These are phyloP conservation scores for Megaceryle alcyon DNA, from an alignment of 2,797 vertebrate genomes.

Conservation along the genomic window DNA sequence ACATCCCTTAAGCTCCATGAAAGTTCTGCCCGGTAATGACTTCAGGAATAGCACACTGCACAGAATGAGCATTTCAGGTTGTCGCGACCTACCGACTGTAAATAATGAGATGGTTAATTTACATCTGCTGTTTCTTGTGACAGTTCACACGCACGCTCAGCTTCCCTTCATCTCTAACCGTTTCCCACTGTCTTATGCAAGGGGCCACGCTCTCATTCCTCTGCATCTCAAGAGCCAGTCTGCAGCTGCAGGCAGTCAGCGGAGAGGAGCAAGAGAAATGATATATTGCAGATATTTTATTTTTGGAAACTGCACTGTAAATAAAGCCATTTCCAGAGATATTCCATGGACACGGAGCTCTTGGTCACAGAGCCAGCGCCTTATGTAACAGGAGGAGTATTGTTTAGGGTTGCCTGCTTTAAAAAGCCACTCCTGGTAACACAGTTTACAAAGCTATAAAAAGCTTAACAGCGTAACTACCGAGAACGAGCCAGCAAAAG, in stretches of 20 bases:
- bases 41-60: neutral
- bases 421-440: conserved; percentile 73
- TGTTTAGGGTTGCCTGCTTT: conserved; percentile 75
- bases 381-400: conserved; percentile 78
- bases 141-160: neutral
- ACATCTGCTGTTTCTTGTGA: neutral
- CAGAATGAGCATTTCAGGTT: neutral
- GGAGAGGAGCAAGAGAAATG: conserved; percentile 52
- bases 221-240: conserved; percentile 13
- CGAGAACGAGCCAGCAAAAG: neutral
- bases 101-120: neutral
- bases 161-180: neutral
- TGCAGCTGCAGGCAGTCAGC: conserved; percentile 57
- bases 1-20: neutral
- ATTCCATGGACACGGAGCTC: conserved; percentile 68
- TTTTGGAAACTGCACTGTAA: conserved; percentile 76
- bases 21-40: neutral
- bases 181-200: neutral
- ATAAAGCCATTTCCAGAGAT: conserved; percentile 78
- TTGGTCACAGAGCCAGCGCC: conserved; percentile 65
- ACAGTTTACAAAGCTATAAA: conserved; percentile 71
- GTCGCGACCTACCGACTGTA: neutral
- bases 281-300: conserved; percentile 72
- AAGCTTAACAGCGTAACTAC: conserved; percentile 52
- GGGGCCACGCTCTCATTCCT: conserved; percentile 26